Base-by-base conservation (phyloP, 2,113 vertebrate species). In the Oriolus oriolus region DNA sequence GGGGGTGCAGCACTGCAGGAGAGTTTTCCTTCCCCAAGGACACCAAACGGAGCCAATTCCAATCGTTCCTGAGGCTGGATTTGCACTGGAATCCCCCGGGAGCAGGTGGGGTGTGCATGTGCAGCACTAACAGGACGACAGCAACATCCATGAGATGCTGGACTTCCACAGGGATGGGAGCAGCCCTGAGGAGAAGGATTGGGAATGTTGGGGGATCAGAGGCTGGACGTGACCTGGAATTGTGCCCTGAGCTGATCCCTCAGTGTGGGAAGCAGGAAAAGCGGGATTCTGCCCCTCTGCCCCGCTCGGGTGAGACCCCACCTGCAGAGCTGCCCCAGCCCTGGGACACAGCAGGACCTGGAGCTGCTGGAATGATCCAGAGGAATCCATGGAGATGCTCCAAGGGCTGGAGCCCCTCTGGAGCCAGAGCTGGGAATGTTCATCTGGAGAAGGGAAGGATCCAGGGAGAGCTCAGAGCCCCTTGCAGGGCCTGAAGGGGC, bases 71-170 rank as follows among this genome's bases (percentile, higher is more conserved):
- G 19, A n/a, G 59, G 45, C 16, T 27, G 13, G 56, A 54, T 23
- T 4, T 33, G 50, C 37, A 3, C 1, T 0, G 13, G 30, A 39
- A 27, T 16, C 7, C 21, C 13, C 7, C 2, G 27, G 26, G 35
- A 47, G 39, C n/a, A 11, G 24, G 11, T 0, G 1, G 41, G 41
- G 5, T 31, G 54, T 22, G 20, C 31, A 6, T 10, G 26, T 14
- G 13, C 6, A 37, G 17, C 30, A 30, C 23, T 1, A 3, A 5
- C 27, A 56, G 65, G 18, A 49, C 37, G 28, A 20, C 23, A 42
- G 16, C 42, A 10, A 3, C 3, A 5, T 3, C 12, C n/a, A 8
- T 1, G 0, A 0, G 8, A 22, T 1, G 3, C 20, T 10, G 3
- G 4, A 22, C 2, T 64, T 54, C 53, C 28, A 19, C 0, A 21